Evolutionary conservation across 2,797 vertebrate genomes (phyloP), one percentile per base, ranked within the genome.

Genomic region (Oryzias dopingdopingensis): DNA sequence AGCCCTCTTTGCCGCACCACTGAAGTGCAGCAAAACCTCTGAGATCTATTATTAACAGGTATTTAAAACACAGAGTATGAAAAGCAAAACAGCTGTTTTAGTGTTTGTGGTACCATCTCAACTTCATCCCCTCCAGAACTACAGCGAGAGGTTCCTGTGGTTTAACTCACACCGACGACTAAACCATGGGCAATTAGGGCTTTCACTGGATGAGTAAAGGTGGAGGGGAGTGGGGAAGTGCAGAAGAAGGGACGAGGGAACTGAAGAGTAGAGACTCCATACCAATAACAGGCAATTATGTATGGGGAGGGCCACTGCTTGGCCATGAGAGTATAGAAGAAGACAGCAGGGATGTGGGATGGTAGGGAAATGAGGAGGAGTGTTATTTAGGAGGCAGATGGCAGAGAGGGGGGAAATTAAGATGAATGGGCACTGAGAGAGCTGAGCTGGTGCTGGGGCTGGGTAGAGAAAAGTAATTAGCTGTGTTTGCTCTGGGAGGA

Each of bases 381-480:
- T 88, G 83, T 90, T 91, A 92, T 90, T 92, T 89, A 89, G 90
- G 82, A 90, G 85, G 86, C 90, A 91, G 92, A 90, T 91, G 90
- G 87, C 82, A 82, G 70, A 86, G 86, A 84, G 85, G 83, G 77
- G 32, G 80, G 78, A 85, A 88, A 90, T 89, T 83, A 90, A 91
- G 90, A 91, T 90, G 88, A 90, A 92, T 90, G 86, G 86, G 86
- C 74, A 83, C 83, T 77, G 81, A 86, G 87, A 86, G 84, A 87
- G 81, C 84, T 84, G 84, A 85, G 77, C 68, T 84, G 82, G 80
- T 82, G 86, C 80, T 84, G 83, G 86, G 76, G 76, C 77, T 77
- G 88, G 86, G 84, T 83, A 86, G 82, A 87, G 80, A 83, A 87
- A 91, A 88, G 85, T 91, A 92, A 92, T 93, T 92, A 91, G 88